These are phyloP conservation scores for Notodonta ziczac DNA, from an alignment of 2,888 invertebrate species.

Conservation along the genomic window DNA sequence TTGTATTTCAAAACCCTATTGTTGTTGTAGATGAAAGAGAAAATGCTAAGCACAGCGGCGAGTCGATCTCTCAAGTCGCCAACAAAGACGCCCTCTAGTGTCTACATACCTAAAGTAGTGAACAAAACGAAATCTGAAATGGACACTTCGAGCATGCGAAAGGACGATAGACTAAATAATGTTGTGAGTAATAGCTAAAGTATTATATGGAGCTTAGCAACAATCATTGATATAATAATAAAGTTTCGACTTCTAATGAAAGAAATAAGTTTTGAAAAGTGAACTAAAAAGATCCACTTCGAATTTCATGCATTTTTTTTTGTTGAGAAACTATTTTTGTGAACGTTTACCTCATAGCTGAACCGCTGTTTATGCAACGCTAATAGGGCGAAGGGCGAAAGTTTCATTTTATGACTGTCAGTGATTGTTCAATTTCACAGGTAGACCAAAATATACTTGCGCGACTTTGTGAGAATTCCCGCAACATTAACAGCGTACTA, in stretches of 20 bases:
- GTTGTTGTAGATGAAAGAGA: slow-evolving; percentile 72
- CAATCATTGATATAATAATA: too few relatives aligned
- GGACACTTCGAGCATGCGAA: slow-evolving; percentile 27
- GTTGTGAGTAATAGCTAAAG: slow-evolving; percentile 22
- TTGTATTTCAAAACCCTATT: background rate
- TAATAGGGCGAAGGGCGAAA: too few relatives aligned
- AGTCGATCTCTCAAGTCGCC: slow-evolving; percentile 66
- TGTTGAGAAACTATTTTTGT: too few relatives aligned
- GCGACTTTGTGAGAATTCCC: slow-evolving; percentile 69
- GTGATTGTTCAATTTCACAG: slow-evolving; percentile 42
- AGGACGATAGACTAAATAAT: slow-evolving; percentile 55
- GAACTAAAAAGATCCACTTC: too few relatives aligned
- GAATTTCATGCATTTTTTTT: too few relatives aligned
- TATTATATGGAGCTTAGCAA: background rate
- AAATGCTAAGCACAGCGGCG: slow-evolving; percentile 68
- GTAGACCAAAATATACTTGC: slow-evolving; percentile 64
- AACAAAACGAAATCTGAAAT: slow-evolving; percentile 49
- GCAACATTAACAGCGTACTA: slow-evolving; percentile 68
- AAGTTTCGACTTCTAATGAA: too few relatives aligned
- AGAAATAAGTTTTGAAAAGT: too few relatives aligned
- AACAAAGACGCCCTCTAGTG: slow-evolving; percentile 49
- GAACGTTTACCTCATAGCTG: too few relatives aligned
- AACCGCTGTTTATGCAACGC: too few relatives aligned
- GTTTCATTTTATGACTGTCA: background rate
- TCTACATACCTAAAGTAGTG: slow-evolving; percentile 28